These are phyloP conservation scores for Peromyscus melanophrys DNA, from an alignment of 2,797 vertebrate species.

Conservation along the genomic window DNA sequence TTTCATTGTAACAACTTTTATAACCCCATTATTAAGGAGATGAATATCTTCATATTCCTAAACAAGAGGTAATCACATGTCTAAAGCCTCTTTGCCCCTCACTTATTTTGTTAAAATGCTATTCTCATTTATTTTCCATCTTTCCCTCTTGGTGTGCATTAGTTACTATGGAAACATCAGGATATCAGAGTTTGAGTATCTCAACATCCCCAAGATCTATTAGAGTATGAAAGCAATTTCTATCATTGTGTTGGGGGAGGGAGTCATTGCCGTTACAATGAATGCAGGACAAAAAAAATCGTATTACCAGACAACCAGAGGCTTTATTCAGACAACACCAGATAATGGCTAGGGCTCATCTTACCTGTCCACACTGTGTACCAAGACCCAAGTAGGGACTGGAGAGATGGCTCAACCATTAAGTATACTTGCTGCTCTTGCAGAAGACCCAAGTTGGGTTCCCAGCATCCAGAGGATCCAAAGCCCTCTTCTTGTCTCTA, in stretches of 20 bases:
- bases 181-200: slow-evolving; percentile 70
- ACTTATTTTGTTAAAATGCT: slow-evolving; percentile 80
- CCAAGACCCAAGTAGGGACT: not conserved
- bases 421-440: not conserved
- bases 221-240: slow-evolving; percentile 69
- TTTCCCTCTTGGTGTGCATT: slow-evolving; percentile 72
- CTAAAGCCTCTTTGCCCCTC: slow-evolving; percentile 77
- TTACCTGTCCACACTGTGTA: not conserved
- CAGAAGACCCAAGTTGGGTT: not conserved
- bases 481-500: not conserved
- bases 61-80: slow-evolving; percentile 82
- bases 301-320: not conserved
- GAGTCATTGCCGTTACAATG: slow-evolving; percentile 61
- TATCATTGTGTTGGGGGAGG: slow-evolving; percentile 47
- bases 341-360: slow-evolving; percentile 27
- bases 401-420: not conserved
- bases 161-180: slow-evolving; percentile 84
- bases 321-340: slow-evolving; percentile 42
- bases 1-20: slow-evolving; percentile 79
- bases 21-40: slow-evolving; percentile 77
- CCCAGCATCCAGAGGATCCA: not conserved
- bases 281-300: slow-evolving; percentile 59
- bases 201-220: slow-evolving; percentile 69
- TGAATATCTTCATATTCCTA: slow-evolving; percentile 78
- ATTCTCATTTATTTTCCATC: slow-evolving; percentile 74